Evolutionary conservation across 1,140 invertebrate species (phyloP).

Genomic region (Macrobrachium rosenbergii): DNA sequence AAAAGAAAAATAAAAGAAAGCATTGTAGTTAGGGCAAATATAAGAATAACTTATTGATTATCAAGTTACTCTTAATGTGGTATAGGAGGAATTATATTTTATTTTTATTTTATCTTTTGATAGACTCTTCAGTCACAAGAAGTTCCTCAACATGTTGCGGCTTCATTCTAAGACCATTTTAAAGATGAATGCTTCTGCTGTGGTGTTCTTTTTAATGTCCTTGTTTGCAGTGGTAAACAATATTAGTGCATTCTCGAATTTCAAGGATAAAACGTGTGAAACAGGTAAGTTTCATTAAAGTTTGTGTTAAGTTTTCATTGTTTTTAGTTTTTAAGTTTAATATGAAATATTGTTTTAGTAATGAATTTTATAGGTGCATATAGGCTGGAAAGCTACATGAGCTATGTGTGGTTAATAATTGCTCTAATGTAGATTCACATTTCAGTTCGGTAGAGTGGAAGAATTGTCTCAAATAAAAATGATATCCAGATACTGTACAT

Average conservation of each 20-base stretch:
- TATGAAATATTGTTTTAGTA: neutral
- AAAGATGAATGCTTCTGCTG: slow-evolving; percentile 69
- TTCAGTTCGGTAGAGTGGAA: too few relatives aligned
- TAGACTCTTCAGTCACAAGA: slow-evolving; percentile 69
- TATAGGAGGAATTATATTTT: neutral
- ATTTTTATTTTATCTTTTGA: slow-evolving; percentile 28
- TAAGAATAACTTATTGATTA: too few relatives aligned
- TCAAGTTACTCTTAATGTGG: too few relatives aligned
- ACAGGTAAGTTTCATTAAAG: slow-evolving; percentile 49
- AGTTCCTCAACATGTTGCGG: slow-evolving; percentile 70
- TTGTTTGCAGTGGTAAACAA: slow-evolving; percentile 67
- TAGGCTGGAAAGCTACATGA: neutral
- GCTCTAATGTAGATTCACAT: too few relatives aligned
- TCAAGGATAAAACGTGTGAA: slow-evolving; percentile 66
- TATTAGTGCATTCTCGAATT: slow-evolving; percentile 66
- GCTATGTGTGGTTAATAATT: too few relatives aligned
- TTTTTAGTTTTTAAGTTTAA: too few relatives aligned
- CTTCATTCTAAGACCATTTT: slow-evolving; percentile 71
- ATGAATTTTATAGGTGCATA: neutral
- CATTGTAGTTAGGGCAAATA: too few relatives aligned
- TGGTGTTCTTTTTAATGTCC: slow-evolving; percentile 67
- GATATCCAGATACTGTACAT: too few relatives aligned
- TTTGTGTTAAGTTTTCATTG: neutral
- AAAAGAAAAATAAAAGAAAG: too few relatives aligned
- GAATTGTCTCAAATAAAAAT: too few relatives aligned